Conservation (phyloP, 2,888 invertebrate genomes). For the Sarcophaga variegata region DNA sequence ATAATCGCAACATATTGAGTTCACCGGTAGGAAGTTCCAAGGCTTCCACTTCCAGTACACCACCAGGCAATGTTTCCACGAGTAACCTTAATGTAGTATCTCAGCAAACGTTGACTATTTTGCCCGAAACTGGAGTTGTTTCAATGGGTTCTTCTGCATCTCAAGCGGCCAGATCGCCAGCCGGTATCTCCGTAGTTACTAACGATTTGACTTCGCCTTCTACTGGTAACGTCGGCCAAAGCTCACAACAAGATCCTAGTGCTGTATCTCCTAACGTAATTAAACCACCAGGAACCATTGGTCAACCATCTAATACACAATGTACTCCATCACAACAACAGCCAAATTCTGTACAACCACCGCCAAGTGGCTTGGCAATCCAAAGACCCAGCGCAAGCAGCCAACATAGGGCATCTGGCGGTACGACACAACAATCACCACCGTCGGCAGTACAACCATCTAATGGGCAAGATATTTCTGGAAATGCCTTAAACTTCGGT, state of each 20-base stretch:
- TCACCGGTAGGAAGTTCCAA: conserved; percentile 89
- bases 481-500: conserved; percentile 75
- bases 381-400: conserved; percentile 77
- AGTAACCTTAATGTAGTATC: conserved; percentile 57
- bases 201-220: conserved; percentile 57
- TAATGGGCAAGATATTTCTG: conserved; percentile 63
- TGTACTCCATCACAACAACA: conserved; percentile 43
- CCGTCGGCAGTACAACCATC: conserved; percentile 38
- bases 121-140: conserved; percentile 70
- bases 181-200: conserved; percentile 57
- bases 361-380: conserved; percentile 77
- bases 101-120: conserved; percentile 73
- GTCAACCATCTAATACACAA: conserved; percentile 60
- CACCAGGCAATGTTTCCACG: conserved; percentile 78
- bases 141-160: conserved; percentile 65
- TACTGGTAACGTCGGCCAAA: conserved; percentile 53
- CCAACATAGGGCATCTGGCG: conserved; percentile 71
- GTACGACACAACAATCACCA: conserved; percentile 46
- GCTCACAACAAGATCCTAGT: conserved; percentile 45
- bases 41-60: conserved; percentile 84
- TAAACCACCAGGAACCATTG: conserved; percentile 75
- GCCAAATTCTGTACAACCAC: conserved; percentile 66
- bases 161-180: conserved; percentile 74
- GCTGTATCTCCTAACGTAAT: conserved; percentile 75
- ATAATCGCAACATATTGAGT: conserved; percentile 88